Conservation (phyloP, 2,113 vertebrate genomes). For the Eudyptes chrysolophus region DNA sequence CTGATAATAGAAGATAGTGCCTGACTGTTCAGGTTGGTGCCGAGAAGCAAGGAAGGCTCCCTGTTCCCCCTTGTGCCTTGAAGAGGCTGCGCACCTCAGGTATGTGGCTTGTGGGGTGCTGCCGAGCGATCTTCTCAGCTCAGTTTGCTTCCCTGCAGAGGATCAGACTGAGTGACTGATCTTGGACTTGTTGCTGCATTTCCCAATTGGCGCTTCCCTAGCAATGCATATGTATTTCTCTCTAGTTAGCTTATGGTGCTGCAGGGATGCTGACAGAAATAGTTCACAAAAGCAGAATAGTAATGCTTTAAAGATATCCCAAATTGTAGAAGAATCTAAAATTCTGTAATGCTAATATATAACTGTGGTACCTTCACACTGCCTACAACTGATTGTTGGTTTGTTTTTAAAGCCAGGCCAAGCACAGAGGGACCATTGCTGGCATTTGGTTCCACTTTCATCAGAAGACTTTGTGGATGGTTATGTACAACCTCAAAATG, state of each 20-base stretch:
- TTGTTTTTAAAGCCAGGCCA: neutral
- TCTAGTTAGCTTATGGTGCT: neutral
- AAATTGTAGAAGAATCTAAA: neutral
- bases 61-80: neutral
- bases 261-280: neutral
- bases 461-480: constrained; percentile 8
- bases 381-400: neutral
- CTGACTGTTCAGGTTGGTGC: neutral
- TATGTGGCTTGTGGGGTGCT: neutral
- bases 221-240: neutral
- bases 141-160: neutral
- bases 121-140: neutral
- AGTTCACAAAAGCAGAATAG: neutral
- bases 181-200: neutral
- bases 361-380: neutral
- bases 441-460: neutral
- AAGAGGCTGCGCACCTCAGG: neutral
- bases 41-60: neutral
- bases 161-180: neutral
- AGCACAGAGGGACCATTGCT: constrained; percentile 15
- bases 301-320: neutral
- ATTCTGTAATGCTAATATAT: neutral
- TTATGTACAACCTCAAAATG: constrained; percentile 29
- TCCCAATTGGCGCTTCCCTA: neutral
- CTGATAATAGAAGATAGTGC: neutral